Evolutionary conservation across 2,797 vertebrate genomes (phyloP), one percentile per base, ranked within the genome.

Genomic region (Silurus lanzhouensis): DNA sequence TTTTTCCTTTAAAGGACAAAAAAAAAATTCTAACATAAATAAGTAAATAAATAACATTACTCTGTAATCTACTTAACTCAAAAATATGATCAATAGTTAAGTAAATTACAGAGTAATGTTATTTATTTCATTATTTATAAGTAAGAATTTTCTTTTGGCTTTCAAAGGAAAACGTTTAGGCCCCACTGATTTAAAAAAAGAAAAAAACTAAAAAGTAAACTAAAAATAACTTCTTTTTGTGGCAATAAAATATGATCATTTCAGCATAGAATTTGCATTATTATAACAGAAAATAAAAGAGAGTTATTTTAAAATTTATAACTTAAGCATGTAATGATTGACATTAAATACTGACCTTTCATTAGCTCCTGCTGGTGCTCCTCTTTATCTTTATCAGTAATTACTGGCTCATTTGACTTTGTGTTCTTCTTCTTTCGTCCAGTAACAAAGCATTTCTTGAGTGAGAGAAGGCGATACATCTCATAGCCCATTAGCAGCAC

Each of bases 401-500:
- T 98, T 87, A 99, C 96, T 0, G 97, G 97, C 38, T 97, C 97
- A 5, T 94, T 87, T 1, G 97, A 96, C 89, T 99, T 99, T 93
- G 99, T 99, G 82, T 96, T 96, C 94, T 97, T 99, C 92, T 97
- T 99, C 92, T 98, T 98, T 90, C 97, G 96, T 46, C 98, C 96
- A 81, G 95, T 96, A n/a, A 98, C 97, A 86, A 99, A 99, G 90
- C 96, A 98, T 92, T 99, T 99, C 93, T 99, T 99, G 94, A 99
- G 95, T 17, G 98, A 98, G 88, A 99, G 96, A 76, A 99, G 95
- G 19, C 98, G 97, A 91, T 98, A 99, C 98, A 99, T 99, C 94
- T 99, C 98, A 0, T 99, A 99, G 3, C 98, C 98, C 98, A 99
- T 98, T 85, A 99, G 95, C 91, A 99, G 92, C 90, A 99, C 97